phyloP scores from a whole-genome alignment of 2,888 invertebrate species.

The Oeneis ivallda region DNA sequence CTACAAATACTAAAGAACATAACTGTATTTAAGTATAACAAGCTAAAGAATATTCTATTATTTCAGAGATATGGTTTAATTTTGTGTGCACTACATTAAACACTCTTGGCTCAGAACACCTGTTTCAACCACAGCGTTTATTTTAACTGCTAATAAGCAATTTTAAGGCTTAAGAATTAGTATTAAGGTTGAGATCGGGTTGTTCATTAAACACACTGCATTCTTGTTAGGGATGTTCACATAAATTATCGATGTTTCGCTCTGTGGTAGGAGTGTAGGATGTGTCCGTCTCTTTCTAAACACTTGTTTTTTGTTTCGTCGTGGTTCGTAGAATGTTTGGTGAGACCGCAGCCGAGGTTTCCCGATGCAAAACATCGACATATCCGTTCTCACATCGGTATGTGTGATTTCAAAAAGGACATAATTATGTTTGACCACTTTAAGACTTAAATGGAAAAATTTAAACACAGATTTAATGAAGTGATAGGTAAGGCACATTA shows the following conservation, averaged over 20 bases:
- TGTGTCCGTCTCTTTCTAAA: constrained; percentile 68
- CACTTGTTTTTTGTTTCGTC: constrained; percentile 74
- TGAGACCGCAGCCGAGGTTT: constrained; percentile 54
- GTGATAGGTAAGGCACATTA: no score
- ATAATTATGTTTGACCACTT: not conserved
- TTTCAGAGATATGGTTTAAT: constrained; percentile 24
- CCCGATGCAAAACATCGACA: constrained; percentile 54
- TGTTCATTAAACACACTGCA: constrained; percentile 51
- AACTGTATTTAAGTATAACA: constrained; percentile 33
- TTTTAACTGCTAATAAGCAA: constrained; percentile 44
- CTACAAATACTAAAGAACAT: constrained; percentile 46
- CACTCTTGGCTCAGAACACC: constrained; percentile 72
- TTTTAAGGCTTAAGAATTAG: constrained; percentile 35
- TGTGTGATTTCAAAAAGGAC: constrained; percentile 15
- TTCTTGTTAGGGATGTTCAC: constrained; percentile 79
- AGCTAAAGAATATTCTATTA: constrained; percentile 41
- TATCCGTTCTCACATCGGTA: constrained; percentile 38
- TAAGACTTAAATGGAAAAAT: no score
- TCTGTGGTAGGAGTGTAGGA: constrained; percentile 57
- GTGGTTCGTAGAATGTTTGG: constrained; percentile 60
- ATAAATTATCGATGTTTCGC: constrained; percentile 80
- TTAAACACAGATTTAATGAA: no score
- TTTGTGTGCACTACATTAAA: constrained; percentile 36
- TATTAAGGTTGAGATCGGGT: constrained; percentile 45
- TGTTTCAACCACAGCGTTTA: constrained; percentile 76